Percentiles rank a stretch among this genome's conserved stretches.
Conservation (phyloP, 2,113 vertebrate genomes). For the Gavia stellata region DNA sequence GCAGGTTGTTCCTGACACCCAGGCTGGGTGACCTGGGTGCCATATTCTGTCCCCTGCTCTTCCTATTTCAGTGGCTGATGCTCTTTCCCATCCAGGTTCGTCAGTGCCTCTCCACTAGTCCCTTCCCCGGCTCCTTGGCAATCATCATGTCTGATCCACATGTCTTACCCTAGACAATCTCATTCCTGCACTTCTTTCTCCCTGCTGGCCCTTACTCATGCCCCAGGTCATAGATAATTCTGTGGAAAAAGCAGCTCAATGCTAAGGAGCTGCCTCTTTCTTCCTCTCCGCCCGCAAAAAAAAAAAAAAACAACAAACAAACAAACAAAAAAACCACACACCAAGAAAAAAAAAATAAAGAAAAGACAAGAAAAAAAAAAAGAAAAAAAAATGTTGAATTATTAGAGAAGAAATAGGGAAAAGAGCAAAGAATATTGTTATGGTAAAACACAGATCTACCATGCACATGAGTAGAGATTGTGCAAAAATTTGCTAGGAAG, state of each 20-base stretch:
- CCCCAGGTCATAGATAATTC: not conserved
- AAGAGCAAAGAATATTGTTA: not conserved
- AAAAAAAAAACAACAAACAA: not conserved
- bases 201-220: not conserved
- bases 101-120: not conserved
- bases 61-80: not conserved
- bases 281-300: not conserved
- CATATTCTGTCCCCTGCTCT: not conserved
- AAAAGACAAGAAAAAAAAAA: rapidly evolving
- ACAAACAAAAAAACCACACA: too few relatives aligned
- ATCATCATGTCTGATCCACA: not conserved
- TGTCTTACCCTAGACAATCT: not conserved
- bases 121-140: not conserved
- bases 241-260: not conserved
- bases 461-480: not conserved
- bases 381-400: rapidly evolving
- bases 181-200: not conserved
- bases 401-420: not conserved
- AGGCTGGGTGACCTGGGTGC: not conserved
- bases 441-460: not conserved
- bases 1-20: not conserved
- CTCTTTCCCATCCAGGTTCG: not conserved
- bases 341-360: rapidly evolving
- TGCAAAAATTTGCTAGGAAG: not conserved
- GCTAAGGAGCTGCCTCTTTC: not conserved